Conservation (phyloP, 1,140 invertebrate species). For the Notospermus geniculatus region DNA sequence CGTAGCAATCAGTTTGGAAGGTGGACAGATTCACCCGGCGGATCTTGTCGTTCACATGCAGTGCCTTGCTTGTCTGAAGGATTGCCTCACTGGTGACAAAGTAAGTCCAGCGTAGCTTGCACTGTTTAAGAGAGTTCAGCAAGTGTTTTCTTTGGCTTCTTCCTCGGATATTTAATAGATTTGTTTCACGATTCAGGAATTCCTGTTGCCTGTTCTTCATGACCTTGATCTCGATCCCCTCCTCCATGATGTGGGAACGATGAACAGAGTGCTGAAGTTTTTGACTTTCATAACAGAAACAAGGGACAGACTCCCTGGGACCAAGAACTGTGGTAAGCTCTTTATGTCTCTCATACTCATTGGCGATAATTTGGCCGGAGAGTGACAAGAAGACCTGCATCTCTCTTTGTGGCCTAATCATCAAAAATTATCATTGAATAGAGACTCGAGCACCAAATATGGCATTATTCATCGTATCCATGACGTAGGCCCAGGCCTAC, state of each 20-base stretch:
- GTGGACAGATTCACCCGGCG: not conserved
- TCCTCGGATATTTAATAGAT: constrained; percentile 28
- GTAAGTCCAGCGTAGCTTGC: too few relatives aligned
- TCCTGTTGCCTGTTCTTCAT: constrained; percentile 34
- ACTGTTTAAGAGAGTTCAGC: too few relatives aligned
- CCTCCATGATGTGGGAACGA: constrained; percentile 39
- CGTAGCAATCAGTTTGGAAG: not conserved
- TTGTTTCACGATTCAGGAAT: constrained; percentile 28
- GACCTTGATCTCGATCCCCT: constrained; percentile 29
- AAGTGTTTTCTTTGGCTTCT: constrained; percentile 7
- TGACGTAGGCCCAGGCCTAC: too few relatives aligned
- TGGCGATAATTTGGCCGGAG: too few relatives aligned
- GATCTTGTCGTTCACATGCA: constrained; percentile 1
- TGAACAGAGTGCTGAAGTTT: constrained; percentile 13
- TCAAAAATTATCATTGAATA: too few relatives aligned
- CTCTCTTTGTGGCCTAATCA: too few relatives aligned
- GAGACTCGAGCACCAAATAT: too few relatives aligned
- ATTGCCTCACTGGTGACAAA: constrained; percentile 1
- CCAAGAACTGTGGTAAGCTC: not conserved
- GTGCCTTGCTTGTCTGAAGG: not conserved
- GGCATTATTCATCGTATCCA: too few relatives aligned
- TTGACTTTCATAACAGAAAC: too few relatives aligned
- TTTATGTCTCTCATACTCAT: not conserved
- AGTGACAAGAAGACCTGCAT: too few relatives aligned
- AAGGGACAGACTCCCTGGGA: too few relatives aligned